Percentiles rank a stretch among this genome's conserved stretches.
These are phyloP conservation scores for Trogon melanurus DNA, from an alignment of 2,113 vertebrate species.

Conservation along the genomic window DNA sequence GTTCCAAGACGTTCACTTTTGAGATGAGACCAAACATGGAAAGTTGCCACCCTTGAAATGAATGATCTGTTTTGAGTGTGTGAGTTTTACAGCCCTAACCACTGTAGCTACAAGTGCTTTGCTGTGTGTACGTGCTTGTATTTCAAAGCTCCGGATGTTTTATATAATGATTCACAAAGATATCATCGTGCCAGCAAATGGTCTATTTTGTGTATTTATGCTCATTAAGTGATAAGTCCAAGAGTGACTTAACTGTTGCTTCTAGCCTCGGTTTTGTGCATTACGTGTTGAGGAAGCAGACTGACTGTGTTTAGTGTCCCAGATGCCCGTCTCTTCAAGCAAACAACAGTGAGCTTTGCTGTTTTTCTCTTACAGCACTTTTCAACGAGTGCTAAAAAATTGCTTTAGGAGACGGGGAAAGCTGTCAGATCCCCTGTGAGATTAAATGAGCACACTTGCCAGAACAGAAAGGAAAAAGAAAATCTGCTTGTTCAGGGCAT, in stretches of 20 bases:
- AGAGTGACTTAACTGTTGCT: conserved; percentile 30
- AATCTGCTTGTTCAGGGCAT: conserved; percentile 59
- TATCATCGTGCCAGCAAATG: not conserved
- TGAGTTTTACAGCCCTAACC: not conserved
- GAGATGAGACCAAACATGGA: not conserved
- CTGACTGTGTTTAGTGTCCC: not conserved
- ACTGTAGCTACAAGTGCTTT: not conserved
- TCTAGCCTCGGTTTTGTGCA: not conserved
- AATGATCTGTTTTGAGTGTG: not conserved
- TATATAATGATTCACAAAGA: not conserved
- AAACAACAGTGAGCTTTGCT: conserved; percentile 61
- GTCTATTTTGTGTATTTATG: not conserved
- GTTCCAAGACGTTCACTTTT: not conserved
- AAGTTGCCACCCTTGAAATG: not conserved
- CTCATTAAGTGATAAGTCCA: conserved; percentile 36
- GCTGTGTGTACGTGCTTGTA: not conserved
- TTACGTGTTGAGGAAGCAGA: not conserved
- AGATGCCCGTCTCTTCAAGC: conserved; percentile 36
- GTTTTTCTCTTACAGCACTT: conserved; percentile 65
- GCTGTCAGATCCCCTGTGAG: conserved; percentile 78
- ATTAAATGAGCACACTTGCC: conserved; percentile 71
- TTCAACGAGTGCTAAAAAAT: conserved; percentile 75
- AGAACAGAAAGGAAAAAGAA: conserved; percentile 66
- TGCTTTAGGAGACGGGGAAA: conserved; percentile 73
- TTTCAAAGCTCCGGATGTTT: conserved; percentile 45